Evolutionary conservation across 2,797 vertebrate species (phyloP).

Genomic region (Enteromius radiatus): DNA sequence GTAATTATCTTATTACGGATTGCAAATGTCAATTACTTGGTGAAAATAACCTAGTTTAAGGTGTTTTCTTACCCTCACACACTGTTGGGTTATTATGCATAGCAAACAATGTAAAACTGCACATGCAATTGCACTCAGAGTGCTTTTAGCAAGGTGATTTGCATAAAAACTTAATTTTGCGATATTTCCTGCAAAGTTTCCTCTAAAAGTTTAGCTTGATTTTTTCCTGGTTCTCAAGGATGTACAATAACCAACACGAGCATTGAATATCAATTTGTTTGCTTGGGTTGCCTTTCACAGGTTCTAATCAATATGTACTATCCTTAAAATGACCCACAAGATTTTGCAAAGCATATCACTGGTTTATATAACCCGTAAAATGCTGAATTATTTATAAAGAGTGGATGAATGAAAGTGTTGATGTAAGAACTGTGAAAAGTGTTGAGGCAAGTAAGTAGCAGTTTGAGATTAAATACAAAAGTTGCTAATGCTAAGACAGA

Average conservation of each 20-base stretch:
- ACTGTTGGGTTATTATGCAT: background rate
- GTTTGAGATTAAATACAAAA: slow-evolving; percentile 7
- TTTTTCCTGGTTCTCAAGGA: background rate
- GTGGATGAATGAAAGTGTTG: background rate
- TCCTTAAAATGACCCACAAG: background rate
- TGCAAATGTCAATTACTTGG: background rate
- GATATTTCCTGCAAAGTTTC: background rate
- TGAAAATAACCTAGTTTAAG: background rate
- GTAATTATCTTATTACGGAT: background rate
- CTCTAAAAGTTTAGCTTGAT: background rate
- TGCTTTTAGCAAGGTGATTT: background rate
- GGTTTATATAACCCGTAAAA: slow-evolving; percentile 19
- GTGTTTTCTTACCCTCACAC: background rate
- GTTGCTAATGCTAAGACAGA: slow-evolving; percentile 2
- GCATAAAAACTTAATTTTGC: background rate
- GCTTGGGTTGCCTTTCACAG: slow-evolving; percentile 4
- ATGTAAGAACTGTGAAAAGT: slow-evolving; percentile 8
- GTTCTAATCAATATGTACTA: slow-evolving; percentile 7
- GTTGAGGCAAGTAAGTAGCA: background rate
- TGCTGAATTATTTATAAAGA: slow-evolving; percentile 13
- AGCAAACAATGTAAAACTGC: background rate
- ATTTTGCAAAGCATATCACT: slow-evolving; percentile 2
- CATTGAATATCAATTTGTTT: background rate
- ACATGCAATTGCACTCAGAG: background rate
- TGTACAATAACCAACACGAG: background rate